Percentiles rank a stretch among this genome's conserved stretches.
Conservation (phyloP, 2,797 vertebrate genomes). For the Anguilla megastoma region DNA sequence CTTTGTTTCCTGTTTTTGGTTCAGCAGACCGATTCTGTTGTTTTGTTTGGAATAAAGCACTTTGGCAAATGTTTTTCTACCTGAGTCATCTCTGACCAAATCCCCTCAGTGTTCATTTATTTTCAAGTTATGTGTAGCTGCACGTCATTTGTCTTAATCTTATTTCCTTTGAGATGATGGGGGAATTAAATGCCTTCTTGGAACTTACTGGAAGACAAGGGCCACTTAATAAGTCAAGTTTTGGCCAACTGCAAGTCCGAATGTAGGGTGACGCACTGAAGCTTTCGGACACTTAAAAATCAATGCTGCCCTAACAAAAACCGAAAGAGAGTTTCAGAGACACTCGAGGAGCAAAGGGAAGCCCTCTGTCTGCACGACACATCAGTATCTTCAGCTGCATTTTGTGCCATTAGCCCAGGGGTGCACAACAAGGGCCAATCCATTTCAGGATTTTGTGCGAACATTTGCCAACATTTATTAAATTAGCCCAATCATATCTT, state of each 20-base stretch:
- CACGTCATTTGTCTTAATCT: background rate
- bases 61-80: constrained; percentile 52
- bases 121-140: background rate
- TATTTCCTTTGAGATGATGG: constrained; percentile 18
- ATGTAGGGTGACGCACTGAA: background rate
- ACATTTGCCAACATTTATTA: no score
- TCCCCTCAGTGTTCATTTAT: constrained; percentile 41
- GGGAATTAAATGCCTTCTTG: background rate
- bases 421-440: no score
- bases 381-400: background rate
- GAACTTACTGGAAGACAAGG: background rate
- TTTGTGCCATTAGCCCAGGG: background rate
- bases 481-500: no score
- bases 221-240: background rate
- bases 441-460: no score
- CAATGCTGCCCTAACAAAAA: background rate
- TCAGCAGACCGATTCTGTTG: constrained; percentile 52
- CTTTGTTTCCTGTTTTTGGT: constrained; percentile 53
- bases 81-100: constrained; percentile 53
- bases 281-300: background rate
- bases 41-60: constrained; percentile 57
- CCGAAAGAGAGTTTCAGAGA: background rate
- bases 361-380: background rate
- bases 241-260: background rate
- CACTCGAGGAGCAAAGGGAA: background rate